Percentiles rank a stretch among this genome's conserved stretches.
Conservation (phyloP, 2,113 vertebrate genomes). For the Genyomyrus donnyi region DNA sequence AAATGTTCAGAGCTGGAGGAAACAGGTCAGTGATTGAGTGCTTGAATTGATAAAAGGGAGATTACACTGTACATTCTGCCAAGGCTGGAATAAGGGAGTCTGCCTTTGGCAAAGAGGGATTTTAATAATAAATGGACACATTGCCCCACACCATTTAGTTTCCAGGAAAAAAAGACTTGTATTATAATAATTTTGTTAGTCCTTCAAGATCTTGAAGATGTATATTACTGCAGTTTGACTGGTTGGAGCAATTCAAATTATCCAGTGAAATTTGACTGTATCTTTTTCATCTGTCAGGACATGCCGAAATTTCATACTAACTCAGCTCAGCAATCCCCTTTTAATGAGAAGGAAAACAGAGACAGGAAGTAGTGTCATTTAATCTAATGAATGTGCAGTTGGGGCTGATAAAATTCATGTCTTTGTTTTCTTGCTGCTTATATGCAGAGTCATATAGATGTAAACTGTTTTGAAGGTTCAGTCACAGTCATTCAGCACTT, state of each 20-base stretch:
- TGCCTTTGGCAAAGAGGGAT: neutral
- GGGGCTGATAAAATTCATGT: neutral
- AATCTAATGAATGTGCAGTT: neutral
- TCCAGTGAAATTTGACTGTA: neutral
- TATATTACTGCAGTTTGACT: neutral
- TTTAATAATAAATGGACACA: constrained; percentile 12
- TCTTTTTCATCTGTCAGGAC: neutral
- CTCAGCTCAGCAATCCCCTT: neutral
- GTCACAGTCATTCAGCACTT: neutral
- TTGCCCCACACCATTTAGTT: neutral
- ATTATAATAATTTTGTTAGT: neutral
- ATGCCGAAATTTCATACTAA: neutral
- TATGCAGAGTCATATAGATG: neutral
- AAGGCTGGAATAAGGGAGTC: neutral
- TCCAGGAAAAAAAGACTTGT: neutral
- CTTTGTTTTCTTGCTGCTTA: neutral
- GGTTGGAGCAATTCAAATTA: neutral
- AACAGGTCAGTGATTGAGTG: neutral
- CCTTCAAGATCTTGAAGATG: neutral
- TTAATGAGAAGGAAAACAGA: constrained; percentile 1
- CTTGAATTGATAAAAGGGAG: neutral
- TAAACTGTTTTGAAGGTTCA: neutral
- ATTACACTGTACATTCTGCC: neutral
- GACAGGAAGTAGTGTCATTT: constrained; percentile 1
- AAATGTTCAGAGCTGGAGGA: constrained; percentile 2